Evolutionary conservation across 37 sponge, comb jelly and placozoan genomes (phyloP).

Genomic region (Diacarnus erythraeanus): DNA sequence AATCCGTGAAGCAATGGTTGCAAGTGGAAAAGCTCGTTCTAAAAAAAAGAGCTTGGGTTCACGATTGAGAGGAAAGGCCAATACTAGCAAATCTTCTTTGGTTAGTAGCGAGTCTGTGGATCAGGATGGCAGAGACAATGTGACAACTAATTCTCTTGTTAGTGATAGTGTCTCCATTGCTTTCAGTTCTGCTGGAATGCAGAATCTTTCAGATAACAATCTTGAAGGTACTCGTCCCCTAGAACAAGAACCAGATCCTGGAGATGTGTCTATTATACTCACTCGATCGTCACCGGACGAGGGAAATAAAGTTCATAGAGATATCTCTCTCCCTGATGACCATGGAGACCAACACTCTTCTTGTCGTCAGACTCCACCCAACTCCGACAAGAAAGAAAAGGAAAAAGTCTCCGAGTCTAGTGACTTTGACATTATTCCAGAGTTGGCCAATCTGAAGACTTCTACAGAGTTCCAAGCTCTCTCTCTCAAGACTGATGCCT

Average conservation of each 20-base stretch:
- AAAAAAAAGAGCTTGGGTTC: neutral
- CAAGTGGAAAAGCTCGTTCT: neutral
- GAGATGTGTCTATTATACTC: neutral
- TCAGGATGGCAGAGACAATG: too few relatives aligned
- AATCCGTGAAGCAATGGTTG: neutral
- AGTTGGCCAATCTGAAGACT: constrained; percentile 3
- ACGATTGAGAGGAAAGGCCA: neutral
- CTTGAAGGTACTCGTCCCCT: neutral
- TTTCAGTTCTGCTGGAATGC: neutral
- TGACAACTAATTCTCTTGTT: neutral
- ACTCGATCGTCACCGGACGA: neutral
- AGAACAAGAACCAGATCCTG: neutral
- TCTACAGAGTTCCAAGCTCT: constrained; percentile 30
- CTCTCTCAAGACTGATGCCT: neutral
- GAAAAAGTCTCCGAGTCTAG: neutral
- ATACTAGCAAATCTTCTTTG: neutral
- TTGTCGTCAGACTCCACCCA: neutral
- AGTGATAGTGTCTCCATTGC: neutral
- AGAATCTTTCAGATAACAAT: neutral
- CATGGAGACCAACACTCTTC: neutral
- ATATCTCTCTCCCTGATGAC: neutral
- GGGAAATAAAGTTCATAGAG: neutral
- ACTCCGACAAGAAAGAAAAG: neutral
- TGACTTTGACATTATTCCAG: constrained; percentile 35
- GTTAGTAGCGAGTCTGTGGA: too few relatives aligned